Evolutionary conservation across 2,797 vertebrate species (phyloP).

Genomic region (Saxicola maurus): DNA sequence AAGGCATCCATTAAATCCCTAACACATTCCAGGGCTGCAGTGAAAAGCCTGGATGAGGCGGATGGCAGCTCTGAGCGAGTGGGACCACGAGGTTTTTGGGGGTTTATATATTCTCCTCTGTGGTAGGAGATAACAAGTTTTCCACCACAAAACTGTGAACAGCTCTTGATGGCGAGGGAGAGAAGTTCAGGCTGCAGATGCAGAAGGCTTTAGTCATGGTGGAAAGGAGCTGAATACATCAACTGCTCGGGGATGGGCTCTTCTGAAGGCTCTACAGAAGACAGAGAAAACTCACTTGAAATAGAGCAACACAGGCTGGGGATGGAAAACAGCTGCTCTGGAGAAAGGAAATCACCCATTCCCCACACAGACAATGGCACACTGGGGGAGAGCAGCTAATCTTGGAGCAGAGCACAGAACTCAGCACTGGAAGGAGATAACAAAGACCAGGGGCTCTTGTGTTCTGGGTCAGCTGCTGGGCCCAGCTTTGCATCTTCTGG

Average conservation of each 20-base stretch:
- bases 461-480: neutral
- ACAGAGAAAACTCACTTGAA: neutral
- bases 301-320: neutral
- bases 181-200: neutral
- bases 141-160: neutral
- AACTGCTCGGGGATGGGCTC: neutral
- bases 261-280: neutral
- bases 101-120: neutral
- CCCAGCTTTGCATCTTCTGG: neutral
- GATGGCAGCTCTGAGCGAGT: neutral
- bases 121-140: neutral
- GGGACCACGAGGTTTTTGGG: neutral
- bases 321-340: neutral
- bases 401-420: neutral
- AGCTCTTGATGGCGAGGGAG: neutral
- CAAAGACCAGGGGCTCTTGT: neutral
- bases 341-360: neutral
- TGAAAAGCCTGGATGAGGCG: neutral
- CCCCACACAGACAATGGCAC: neutral
- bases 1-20: neutral
- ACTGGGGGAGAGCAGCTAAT: neutral
- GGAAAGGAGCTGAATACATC: neutral
- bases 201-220: neutral
- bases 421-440: neutral
- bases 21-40: neutral